Evolutionary conservation across 1,140 invertebrate species (phyloP).

Genomic region (Oncopodura yosiiana): DNA sequence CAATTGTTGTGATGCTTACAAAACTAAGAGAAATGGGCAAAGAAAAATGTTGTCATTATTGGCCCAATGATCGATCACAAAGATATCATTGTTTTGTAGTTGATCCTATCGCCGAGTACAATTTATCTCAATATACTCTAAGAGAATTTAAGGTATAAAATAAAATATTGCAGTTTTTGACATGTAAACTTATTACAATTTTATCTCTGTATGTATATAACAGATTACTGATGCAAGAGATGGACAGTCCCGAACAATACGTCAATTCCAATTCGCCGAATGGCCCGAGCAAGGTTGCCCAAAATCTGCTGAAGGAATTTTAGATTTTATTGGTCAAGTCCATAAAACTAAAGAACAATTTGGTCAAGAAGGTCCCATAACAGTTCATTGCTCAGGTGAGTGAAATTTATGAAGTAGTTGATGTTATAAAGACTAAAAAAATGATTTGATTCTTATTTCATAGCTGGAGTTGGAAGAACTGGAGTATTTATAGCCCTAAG

Average conservation of each 20-base stretch:
- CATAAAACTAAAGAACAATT: slow-evolving; percentile 99
- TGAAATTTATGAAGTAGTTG: slow-evolving; percentile 39
- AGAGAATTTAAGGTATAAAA: slow-evolving; percentile 88
- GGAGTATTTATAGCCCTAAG: slow-evolving; percentile 97
- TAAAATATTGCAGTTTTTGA: not conserved
- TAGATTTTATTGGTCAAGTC: slow-evolving; percentile 96
- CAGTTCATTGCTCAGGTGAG: slow-evolving; percentile 98
- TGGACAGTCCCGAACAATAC: slow-evolving; percentile 86
- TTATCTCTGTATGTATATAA: not conserved
- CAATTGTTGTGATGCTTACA: slow-evolving; percentile 97
- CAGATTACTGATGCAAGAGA: slow-evolving; percentile 72
- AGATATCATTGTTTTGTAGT: slow-evolving; percentile 95
- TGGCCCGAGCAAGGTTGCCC: slow-evolving; percentile 94
- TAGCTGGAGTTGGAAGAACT: slow-evolving; percentile 89
- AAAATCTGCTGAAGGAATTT: slow-evolving; percentile 94
- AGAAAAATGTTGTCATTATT: slow-evolving; percentile 98
- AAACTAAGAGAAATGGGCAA: slow-evolving; percentile 95
- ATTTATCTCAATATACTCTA: slow-evolving; percentile 97
- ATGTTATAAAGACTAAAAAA: not conserved
- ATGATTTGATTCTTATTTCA: no score
- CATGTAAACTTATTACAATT: not conserved
- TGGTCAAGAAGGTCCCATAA: slow-evolving; percentile 97
- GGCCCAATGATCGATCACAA: slow-evolving; percentile 93
- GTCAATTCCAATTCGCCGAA: slow-evolving; percentile 98
- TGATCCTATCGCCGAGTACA: slow-evolving; percentile 97